These are phyloP conservation scores for Mercenaria mercenaria DNA, from an alignment of 1,140 invertebrate species.

Conservation along the genomic window DNA sequence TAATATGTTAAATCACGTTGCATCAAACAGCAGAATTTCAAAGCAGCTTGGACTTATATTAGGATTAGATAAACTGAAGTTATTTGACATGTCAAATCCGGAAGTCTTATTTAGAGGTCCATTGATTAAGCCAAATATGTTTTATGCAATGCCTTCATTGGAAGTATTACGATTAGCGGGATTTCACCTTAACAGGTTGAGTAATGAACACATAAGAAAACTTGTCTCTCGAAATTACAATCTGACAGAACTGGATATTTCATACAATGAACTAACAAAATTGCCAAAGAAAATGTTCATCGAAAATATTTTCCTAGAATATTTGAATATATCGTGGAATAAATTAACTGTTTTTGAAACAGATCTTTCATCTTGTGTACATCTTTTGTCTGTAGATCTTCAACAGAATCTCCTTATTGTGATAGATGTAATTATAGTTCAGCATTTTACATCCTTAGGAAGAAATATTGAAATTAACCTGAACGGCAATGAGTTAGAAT, in stretches of 20 bases:
- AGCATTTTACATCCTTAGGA: neutral
- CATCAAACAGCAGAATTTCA: neutral
- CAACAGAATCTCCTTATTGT: neutral
- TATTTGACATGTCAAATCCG: neutral
- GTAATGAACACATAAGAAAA: no score
- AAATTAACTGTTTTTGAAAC: no score
- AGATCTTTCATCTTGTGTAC: no score
- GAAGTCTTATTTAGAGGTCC: neutral
- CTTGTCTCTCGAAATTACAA: neutral
- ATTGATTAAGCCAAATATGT: neutral
- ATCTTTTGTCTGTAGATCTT: neutral
- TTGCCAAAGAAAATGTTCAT: neutral
- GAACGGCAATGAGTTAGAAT: neutral
- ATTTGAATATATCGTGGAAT: neutral
- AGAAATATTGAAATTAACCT: neutral
- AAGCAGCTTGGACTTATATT: no score
- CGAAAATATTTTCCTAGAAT: neutral
- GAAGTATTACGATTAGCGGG: neutral
- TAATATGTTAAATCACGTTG: neutral
- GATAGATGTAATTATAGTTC: neutral
- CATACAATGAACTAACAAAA: neutral
- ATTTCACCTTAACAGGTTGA: no score
- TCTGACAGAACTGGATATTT: neutral
- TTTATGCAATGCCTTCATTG: neutral
- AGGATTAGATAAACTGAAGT: neutral